Base-by-base conservation (phyloP, 2,797 vertebrate species). In the Syngnathus rostellatus region DNA sequence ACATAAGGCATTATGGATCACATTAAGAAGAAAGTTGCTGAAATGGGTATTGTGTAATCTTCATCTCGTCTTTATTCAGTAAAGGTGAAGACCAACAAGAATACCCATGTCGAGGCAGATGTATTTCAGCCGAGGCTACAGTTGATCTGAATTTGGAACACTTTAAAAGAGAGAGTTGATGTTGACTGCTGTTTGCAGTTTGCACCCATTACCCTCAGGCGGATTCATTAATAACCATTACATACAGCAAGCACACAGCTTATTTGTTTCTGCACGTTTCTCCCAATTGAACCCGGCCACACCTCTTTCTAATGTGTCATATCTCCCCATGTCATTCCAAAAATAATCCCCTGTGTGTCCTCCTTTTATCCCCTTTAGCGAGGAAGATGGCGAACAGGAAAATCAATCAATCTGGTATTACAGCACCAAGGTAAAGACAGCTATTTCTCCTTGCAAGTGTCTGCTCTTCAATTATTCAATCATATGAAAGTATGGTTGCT, bases 321-420 rank as follows among this genome's bases (percentile, higher is more conserved):
- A 37, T 63, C 21, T 63, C 23, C 17, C 72, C 38, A 70, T 64
- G 58, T 38, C 8, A 46, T 43, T 2, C 46, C 14, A 23, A 63
- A 12, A 51, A 50, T 38, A 25, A 31, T 76, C 45, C 67, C 60
- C 43, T 62, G 76, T 85, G 21, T 38, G 8, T 39, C 16, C 17
- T 39, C 48, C 8, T 11, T n/a, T 14, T 76, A 50, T 68, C 61
- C 41, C 66, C 77, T 84, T 54, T 87, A 98, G 96, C 74, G 96
- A 99, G 76, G 96, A 98, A 85, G 94, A 98, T 65, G 93, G 93
- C 43, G 95, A 97, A 81, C 92, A 93, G 80, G 94, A 94, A 78
- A 90, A 94, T 80, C 98, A 98, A 92, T 90, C 90, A 86, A 94
- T 96, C 83, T 98, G 96, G 96, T 99, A 99, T 89, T 98, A 94